Evolutionary conservation across 2,797 vertebrate genomes (phyloP).

Genomic region (Heteromormyrus szaboi): DNA sequence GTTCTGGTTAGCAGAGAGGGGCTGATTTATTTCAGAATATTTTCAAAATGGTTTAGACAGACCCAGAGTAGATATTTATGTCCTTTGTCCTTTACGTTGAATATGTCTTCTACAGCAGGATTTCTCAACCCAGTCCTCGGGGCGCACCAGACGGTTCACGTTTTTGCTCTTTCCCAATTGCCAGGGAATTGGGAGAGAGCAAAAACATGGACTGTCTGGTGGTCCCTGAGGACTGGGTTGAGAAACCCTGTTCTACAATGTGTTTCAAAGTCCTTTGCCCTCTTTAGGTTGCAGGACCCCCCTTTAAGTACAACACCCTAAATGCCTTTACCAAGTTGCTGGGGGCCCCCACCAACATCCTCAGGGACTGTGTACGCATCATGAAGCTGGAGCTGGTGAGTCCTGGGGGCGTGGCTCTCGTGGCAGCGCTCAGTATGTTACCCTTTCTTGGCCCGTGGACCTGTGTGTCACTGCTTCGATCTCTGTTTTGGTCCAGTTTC

Average conservation of each 20-base stretch:
- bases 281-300: constrained; percentile 88
- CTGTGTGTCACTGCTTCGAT: not conserved
- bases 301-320: constrained; percentile 97
- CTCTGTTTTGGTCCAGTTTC: constrained; percentile 70
- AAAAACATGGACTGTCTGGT: not conserved
- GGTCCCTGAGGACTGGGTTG: not conserved
- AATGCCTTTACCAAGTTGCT: constrained; percentile 97
- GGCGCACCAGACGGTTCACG: no score
- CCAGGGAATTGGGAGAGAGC: not conserved
- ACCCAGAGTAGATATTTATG: not conserved
- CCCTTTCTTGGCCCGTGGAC: not conserved
- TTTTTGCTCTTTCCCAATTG: not conserved
- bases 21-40: not conserved
- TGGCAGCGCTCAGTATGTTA: not conserved
- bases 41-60: not conserved
- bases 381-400: constrained; percentile 97
- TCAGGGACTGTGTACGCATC: constrained; percentile 95
- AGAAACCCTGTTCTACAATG: not conserved
- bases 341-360: constrained; percentile 94
- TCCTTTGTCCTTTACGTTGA: not conserved
- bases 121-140: not conserved
- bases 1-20: not conserved
- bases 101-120: not conserved
- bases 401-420: not conserved
- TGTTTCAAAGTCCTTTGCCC: not conserved